Base-by-base conservation (phyloP, 1,140 invertebrate genomes). In the Drusus annulatus region DNA sequence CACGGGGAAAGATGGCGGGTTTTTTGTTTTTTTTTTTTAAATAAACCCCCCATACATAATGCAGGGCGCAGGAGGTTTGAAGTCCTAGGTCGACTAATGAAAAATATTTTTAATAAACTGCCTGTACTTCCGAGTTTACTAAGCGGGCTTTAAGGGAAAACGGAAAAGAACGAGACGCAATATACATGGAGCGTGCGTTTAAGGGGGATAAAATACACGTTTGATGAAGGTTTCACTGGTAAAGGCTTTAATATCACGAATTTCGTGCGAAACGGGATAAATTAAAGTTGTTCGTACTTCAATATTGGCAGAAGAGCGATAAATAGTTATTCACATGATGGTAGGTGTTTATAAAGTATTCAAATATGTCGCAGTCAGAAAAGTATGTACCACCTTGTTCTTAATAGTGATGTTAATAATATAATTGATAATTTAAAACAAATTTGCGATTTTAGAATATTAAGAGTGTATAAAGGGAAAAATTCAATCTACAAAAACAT, bases 21-120 rank as follows among this genome's bases (percentile, higher is more conserved):
- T 73, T 45, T 45, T 45, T 25, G 19, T 76, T 60, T n/a, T 76
- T 13, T 74, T 50, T 76, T 81, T 78, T 81, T 78, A 76, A 81
- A 81, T 79, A 79, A 81, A 81, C 76, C 75, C 75, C 31, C 54
- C 80, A 75, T 81, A 76, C 68, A 76, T 65, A 75, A 81, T 51
- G 50, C 51, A 45, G 13, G 25, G 51, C 19, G 62, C 23, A 23
- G 45, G 15, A 51, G 36, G 62, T 65, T n/a, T 17, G 10, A 45
- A 68, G 23, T 23, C 60, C 31, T 25, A 16, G 76, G 31, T 60
- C 81, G 71, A 65, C 76, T 82, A 82, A 82, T 82, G 81, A 82
- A 82, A 82, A 82, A 79, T 82, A 82, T 82, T 82, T 82, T 82
- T 82, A 82, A 82, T 82, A 82, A 82, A 79, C 77, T 79, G 77